These are phyloP conservation scores for Thalassoma bifasciatum DNA, from an alignment of 2,113 vertebrate genomes.

Conservation along the genomic window DNA sequence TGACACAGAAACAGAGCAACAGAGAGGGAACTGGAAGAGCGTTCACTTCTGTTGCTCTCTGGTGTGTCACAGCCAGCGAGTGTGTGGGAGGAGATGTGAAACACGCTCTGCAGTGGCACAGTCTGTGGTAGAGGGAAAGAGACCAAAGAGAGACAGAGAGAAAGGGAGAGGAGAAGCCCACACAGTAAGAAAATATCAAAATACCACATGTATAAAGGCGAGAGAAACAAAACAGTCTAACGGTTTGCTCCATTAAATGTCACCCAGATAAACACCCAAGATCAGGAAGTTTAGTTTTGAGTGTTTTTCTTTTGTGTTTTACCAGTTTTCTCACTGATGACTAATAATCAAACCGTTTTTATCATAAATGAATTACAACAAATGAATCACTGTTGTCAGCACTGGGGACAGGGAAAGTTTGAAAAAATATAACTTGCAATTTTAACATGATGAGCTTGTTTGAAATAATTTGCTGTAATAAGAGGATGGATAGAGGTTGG, in stretches of 20 bases:
- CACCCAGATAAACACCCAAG: background rate
- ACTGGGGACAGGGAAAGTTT: too few species aligned
- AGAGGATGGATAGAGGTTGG: too few species aligned
- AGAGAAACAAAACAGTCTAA: slow-evolving; percentile 10
- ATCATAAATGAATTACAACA: too few species aligned
- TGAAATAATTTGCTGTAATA: too few species aligned
- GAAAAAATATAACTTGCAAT: too few species aligned
- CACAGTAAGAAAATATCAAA: slow-evolving; percentile 22
- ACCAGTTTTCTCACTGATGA: background rate
- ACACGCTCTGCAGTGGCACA: slow-evolving; percentile 22
- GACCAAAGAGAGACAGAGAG: slow-evolving; percentile 2
- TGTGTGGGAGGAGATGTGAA: slow-evolving; percentile 52
- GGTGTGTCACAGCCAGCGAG: slow-evolving; percentile 50
- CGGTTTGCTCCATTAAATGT: slow-evolving; percentile 13
- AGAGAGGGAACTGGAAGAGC: background rate
- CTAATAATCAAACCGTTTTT: background rate
- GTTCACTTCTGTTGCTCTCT: slow-evolving; percentile 39
- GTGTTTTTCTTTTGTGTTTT: background rate
- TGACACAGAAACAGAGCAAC: slow-evolving; percentile 24
- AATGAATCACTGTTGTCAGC: too few species aligned
- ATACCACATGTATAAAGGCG: slow-evolving; percentile 15
- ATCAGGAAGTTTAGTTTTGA: background rate
- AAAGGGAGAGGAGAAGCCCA: background rate
- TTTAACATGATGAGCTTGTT: too few species aligned
- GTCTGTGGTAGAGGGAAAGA: slow-evolving; percentile 27